Percentiles rank a stretch among this genome's conserved stretches.
Evolutionary conservation across 2,113 vertebrate genomes (phyloP).

Genomic region (Thunnus maccoyii): DNA sequence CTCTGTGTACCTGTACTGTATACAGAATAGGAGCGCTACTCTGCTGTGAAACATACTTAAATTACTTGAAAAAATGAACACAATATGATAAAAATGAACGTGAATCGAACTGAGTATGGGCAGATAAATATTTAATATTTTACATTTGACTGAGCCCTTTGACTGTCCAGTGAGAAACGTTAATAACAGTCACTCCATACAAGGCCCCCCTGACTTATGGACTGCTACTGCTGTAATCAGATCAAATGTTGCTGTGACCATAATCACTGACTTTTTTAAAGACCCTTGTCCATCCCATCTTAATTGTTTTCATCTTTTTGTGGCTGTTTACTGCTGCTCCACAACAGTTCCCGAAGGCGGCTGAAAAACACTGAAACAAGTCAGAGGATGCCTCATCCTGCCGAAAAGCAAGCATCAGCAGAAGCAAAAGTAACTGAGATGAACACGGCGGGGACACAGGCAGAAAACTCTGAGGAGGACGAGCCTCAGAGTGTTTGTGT

Average conservation of each 20-base stretch:
- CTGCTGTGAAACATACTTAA: no score
- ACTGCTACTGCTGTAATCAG: neutral
- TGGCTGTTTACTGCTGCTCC: constrained; percentile 2
- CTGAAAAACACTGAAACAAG: neutral
- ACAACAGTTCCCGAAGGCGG: constrained; percentile 19
- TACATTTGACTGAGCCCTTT: neutral
- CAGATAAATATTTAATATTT: no score
- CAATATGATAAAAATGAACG: no score
- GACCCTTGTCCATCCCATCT: neutral
- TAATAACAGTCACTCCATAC: neutral
- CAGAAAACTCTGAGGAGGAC: constrained; percentile 27
- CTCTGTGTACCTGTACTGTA: no score
- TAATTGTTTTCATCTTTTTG: neutral
- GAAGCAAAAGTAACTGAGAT: constrained; percentile 42
- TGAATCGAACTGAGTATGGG: no score
- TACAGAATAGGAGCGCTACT: no score
- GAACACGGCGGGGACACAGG: constrained; percentile 28
- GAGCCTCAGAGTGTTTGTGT: constrained; percentile 25
- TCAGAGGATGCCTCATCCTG: constrained; percentile 19
- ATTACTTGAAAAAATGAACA: no score
- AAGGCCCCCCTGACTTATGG: neutral
- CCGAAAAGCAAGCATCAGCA: constrained; percentile 62
- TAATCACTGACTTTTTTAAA: neutral
- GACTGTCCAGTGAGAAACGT: neutral
- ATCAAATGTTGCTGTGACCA: no score